phyloP scores from a whole-genome alignment of 2,888 invertebrate species.

The Meteorus colon region DNA sequence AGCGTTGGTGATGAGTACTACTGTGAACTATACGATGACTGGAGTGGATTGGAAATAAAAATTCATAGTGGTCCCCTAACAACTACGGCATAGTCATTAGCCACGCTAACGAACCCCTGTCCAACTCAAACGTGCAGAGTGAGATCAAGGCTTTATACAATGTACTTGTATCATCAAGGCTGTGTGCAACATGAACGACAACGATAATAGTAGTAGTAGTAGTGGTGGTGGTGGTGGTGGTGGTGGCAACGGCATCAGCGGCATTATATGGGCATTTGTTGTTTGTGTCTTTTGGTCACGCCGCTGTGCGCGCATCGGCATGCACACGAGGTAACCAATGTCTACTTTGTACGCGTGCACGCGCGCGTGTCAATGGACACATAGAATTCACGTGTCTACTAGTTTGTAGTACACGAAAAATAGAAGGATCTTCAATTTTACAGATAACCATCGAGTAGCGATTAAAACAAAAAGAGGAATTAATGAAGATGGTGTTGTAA shows the following conservation, averaged over 20 bases:
- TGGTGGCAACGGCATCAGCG: neutral
- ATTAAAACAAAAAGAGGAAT: too few species aligned
- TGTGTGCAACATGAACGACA: neutral
- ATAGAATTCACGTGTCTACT: slow-evolving; percentile 25
- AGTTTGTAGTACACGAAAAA: neutral
- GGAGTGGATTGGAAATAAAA: slow-evolving; percentile 5
- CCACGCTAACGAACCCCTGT: slow-evolving; percentile 47
- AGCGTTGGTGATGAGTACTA: neutral
- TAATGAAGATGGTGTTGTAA: too few species aligned
- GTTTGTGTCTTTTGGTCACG: slow-evolving; percentile 18
- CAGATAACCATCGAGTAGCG: too few species aligned
- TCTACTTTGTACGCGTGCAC: slow-evolving; percentile 4
- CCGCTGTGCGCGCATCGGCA: neutral
- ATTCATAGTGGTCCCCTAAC: slow-evolving; percentile 30
- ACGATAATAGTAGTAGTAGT: too few species aligned
- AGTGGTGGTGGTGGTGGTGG: too few species aligned
- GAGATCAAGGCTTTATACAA: slow-evolving; percentile 20
- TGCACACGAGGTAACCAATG: slow-evolving; percentile 7
- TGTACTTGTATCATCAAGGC: neutral
- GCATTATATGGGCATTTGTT: slow-evolving; percentile 1
- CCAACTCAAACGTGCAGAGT: slow-evolving; percentile 24
- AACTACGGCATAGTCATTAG: slow-evolving; percentile 43
- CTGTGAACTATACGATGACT: neutral
- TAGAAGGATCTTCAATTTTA: slow-evolving; percentile 28
- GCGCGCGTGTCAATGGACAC: slow-evolving; percentile 22